Conservation (phyloP, 2,797 vertebrate genomes). For the Hephaestus fuliginosus region DNA sequence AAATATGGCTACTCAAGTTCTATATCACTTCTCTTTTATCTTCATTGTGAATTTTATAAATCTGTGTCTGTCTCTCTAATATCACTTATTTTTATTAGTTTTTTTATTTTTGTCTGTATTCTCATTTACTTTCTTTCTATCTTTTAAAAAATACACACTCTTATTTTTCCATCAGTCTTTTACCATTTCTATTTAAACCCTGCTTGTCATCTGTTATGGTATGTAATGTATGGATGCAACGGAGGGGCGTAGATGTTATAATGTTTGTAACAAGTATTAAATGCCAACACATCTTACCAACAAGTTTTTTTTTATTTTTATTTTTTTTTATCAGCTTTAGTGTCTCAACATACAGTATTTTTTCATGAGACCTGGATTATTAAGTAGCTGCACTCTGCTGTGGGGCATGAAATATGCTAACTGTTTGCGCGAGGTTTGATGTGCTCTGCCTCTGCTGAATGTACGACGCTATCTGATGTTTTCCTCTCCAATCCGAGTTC, state of each 20-base stretch:
- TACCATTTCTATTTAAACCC: not conserved
- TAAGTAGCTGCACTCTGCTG: constrained; percentile 55
- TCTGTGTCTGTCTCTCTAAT: not conserved
- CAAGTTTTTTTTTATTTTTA: constrained; percentile 22
- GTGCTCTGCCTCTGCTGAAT: constrained; percentile 40
- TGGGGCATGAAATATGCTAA: constrained; percentile 57
- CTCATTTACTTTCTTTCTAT: not conserved
- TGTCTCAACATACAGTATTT: constrained; percentile 24
- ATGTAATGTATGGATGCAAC: not conserved
- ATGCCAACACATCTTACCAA: not conserved
- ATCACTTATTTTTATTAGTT: not conserved
- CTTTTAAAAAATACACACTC: no score
- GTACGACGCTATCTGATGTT: constrained; percentile 20
- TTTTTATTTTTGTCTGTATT: not conserved
- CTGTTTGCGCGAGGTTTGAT: constrained; percentile 57
- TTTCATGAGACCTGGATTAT: constrained; percentile 67
- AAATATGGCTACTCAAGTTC: not conserved
- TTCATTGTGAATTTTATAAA: not conserved
- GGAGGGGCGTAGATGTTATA: not conserved
- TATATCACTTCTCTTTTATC: not conserved
- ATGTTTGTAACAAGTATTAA: constrained; percentile 16
- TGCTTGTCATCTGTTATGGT: not conserved
- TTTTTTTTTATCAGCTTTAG: constrained; percentile 24
- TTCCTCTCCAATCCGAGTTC: constrained; percentile 46
- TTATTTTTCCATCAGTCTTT: not conserved